Evolutionary conservation across 2,797 vertebrate genomes (phyloP), one percentile per base, ranked within the genome.

Genomic region (Silurus lanzhouensis): DNA sequence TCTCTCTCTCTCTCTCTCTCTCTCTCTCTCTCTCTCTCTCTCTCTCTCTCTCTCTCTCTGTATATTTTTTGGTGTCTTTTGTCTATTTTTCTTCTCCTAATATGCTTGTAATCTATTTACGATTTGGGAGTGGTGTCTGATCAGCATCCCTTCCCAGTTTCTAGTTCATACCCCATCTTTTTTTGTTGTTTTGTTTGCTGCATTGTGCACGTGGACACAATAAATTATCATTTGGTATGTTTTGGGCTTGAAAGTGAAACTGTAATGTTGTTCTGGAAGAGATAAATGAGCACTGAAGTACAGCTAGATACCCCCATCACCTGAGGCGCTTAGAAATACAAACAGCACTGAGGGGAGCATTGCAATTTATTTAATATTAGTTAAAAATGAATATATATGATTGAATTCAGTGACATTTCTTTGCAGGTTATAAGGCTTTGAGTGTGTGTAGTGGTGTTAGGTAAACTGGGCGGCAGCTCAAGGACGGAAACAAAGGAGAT

Each of bases 401-500:
- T 55, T 67, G 17, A 20, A 81, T 10, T 55, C 2, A 12, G 12
- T 25, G 44, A 5, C 38, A 19, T 52, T 8, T 44, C 17, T 48
- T 66, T 52, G 44, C 78, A 67, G 63, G 17, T 67, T 12, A 55
- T 64, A 38, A 14, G 12, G 72, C 66, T 9, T 9, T 44, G n/a
- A 61, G 63, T n/a, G 22, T 72, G 15, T 71, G 55, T 38, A 55
- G 48, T 4, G n/a, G 55, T 46, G 64, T 58, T 76, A 84, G 84
- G 80, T 81, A 83, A 85, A 75, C 22, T 44, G 64, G 82, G 61
- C 68, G 77, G 80, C 81, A 79, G 74, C 48, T 64, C 84, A 64
- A n/a, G 81, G 83, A 86, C 17, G 72, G 77, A 89, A 89, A 90
- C 89, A 91, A 90, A 89, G 85, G 84, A 67, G 77, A 85, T 87